Evolutionary conservation across 2,113 vertebrate genomes (phyloP).

Genomic region (Nettapus auritus): DNA sequence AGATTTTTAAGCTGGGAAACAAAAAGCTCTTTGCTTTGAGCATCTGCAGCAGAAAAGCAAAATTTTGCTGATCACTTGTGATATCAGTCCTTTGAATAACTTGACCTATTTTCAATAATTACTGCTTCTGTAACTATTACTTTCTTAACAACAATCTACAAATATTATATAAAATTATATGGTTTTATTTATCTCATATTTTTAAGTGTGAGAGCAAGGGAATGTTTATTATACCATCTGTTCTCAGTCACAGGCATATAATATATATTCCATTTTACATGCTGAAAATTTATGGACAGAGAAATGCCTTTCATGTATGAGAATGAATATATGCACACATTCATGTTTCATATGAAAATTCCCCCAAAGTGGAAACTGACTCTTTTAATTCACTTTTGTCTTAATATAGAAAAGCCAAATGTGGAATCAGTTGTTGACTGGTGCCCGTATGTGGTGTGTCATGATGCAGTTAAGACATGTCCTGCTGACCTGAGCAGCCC

Average conservation of each 20-base stretch:
- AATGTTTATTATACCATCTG: neutral
- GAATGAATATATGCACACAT: neutral
- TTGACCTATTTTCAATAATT: constrained; percentile 69
- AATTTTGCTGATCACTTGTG: constrained; percentile 44
- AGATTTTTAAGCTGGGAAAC: neutral
- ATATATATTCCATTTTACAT: neutral
- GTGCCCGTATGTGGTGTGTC: accelerated
- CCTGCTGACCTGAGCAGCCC: accelerated
- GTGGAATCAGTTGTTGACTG: neutral
- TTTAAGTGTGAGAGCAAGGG: neutral
- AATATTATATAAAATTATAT: constrained; percentile 32
- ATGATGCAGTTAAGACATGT: accelerated
- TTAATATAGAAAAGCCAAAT: neutral
- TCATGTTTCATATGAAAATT: neutral
- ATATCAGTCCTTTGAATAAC: constrained; percentile 36
- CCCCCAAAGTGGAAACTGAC: neutral
- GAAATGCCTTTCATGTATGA: neutral
- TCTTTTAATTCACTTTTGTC: neutral
- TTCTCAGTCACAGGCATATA: accelerated
- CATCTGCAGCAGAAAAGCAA: constrained; percentile 39
- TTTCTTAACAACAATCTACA: neutral
- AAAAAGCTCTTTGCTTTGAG: constrained; percentile 22
- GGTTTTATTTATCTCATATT: constrained; percentile 31
- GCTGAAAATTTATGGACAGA: neutral
- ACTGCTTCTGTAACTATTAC: constrained; percentile 34